Conservation (phyloP, 2,113 vertebrate species). For the Ammodytes dubius region DNA sequence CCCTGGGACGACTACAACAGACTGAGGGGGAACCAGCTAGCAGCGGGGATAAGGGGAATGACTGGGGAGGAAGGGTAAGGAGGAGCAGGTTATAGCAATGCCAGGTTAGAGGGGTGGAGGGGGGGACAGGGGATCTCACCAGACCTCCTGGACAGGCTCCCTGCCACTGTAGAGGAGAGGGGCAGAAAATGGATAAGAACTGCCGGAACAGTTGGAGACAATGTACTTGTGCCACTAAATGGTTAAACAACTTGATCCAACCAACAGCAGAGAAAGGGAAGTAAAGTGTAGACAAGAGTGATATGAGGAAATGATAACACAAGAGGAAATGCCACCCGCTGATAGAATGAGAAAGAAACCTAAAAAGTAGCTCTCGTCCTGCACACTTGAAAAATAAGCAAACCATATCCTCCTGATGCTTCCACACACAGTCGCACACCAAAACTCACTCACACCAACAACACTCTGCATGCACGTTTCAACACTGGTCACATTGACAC, state of each 20-base stretch:
- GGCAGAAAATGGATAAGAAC: conserved; percentile 88
- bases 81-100: conserved; percentile 41
- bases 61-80: not conserved
- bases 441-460: too few relatives aligned
- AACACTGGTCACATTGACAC: too few relatives aligned
- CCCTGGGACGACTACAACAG: conserved; percentile 30
- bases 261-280: conserved; percentile 1
- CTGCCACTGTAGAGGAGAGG: conserved; percentile 94
- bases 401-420: not conserved
- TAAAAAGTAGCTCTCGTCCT: not conserved
- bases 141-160: conserved; percentile 92
- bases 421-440: not conserved
- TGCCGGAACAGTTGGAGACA: conserved; percentile 59
- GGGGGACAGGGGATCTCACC: conserved; percentile 90
- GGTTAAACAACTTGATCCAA: conserved; percentile 6
- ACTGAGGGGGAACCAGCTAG: conserved; percentile 40
- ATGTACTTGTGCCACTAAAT: conserved; percentile 1
- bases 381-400: not conserved
- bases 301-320: conserved; percentile 25
- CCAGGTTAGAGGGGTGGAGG: conserved; percentile 31
- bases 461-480: too few relatives aligned
- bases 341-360: not conserved
- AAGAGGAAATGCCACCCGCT: conserved; percentile 21
- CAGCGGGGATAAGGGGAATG: conserved; percentile 25
- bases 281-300: not conserved